Percentiles rank a stretch among this genome's conserved stretches.
These are phyloP conservation scores for Carcharodon carcharias DNA, from an alignment of 2,797 vertebrate species.

Conservation along the genomic window DNA sequence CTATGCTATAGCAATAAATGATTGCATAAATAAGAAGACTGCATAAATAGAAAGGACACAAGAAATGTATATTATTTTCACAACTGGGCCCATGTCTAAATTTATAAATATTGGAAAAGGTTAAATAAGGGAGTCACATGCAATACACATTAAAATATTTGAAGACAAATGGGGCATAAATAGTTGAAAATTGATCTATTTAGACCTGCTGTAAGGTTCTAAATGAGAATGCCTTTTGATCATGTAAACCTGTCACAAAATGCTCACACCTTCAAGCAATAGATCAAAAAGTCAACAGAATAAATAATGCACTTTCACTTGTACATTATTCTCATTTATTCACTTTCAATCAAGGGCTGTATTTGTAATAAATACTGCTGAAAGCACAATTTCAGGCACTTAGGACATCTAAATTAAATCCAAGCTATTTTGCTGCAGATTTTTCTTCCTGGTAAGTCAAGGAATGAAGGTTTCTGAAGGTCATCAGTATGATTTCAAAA, in stretches of 20 bases:
- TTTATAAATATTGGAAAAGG: neutral
- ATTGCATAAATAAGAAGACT: neutral
- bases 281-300: slow-evolving; percentile 33
- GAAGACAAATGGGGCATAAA: neutral
- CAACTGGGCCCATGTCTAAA: neutral
- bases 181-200: neutral
- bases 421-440: slow-evolving; percentile 39
- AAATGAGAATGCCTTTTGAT: neutral
- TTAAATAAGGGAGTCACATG: neutral
- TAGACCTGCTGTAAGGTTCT: neutral
- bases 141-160: neutral
- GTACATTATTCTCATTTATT: slow-evolving; percentile 55
- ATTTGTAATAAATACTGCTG: slow-evolving; percentile 60
- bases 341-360: slow-evolving; percentile 58
- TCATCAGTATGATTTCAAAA: slow-evolving; percentile 83
- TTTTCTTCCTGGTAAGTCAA: slow-evolving; percentile 46
- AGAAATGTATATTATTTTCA: neutral
- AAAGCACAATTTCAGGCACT: slow-evolving; percentile 53
- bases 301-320: slow-evolving; percentile 38
- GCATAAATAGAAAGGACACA: neutral
- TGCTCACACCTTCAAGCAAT: slow-evolving; percentile 12
- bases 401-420: slow-evolving; percentile 50
- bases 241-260: neutral
- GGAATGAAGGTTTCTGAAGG: slow-evolving; percentile 74
- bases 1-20: neutral